Percentiles rank a stretch among this genome's conserved stretches.
phyloP scores from a whole-genome alignment of 2,113 vertebrate genomes.

The Alaudala cheleensis region DNA sequence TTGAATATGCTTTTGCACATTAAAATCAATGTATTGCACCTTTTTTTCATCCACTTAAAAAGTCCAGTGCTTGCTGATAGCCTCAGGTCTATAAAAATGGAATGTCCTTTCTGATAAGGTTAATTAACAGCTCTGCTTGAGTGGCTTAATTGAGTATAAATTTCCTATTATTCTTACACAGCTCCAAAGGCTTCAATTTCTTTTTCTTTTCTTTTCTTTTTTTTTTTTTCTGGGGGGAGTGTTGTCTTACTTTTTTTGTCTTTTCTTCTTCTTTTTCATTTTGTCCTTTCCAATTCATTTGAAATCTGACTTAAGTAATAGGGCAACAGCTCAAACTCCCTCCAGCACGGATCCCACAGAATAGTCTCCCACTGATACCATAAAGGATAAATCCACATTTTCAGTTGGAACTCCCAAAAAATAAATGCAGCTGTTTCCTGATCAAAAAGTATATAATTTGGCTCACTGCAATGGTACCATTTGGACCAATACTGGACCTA shows the following conservation, averaged over 20 bases:
- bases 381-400: neutral
- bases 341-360: neutral
- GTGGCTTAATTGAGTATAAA: constrained; percentile 68
- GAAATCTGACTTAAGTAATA: neutral
- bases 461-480: neutral
- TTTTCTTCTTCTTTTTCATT: neutral
- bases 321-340: neutral
- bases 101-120: constrained; percentile 70
- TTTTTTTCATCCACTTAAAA: constrained; percentile 49
- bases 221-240: neutral
- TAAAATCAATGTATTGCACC: constrained; percentile 25
- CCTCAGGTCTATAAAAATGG: constrained; percentile 69
- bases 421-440: neutral
- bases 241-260: neutral
- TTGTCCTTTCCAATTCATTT: neutral
- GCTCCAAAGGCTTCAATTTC: constrained; percentile 48
- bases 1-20: neutral
- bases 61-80: constrained; percentile 48
- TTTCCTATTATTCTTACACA: constrained; percentile 62
- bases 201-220: neutral
- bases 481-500: neutral
- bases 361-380: neutral
- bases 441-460: neutral
- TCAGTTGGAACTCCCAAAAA: neutral
- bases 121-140: constrained; percentile 67